These are phyloP conservation scores for Drosophila simulans DNA, from an alignment of 1,140 invertebrate genomes.

Conservation along the genomic window DNA sequence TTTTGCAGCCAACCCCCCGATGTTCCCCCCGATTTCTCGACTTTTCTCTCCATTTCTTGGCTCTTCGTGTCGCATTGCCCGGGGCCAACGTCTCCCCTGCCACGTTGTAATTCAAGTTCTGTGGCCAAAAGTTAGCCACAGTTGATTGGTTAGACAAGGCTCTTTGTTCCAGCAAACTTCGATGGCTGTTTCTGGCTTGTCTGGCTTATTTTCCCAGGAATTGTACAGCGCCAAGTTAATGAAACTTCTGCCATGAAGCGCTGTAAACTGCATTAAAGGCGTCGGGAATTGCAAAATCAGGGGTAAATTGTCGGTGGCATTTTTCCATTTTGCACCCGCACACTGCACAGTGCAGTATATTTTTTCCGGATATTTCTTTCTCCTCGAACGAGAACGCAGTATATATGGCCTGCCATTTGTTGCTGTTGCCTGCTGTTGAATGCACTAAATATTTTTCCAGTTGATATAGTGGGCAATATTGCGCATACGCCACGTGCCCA, in stretches of 20 bases:
- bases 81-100: background rate
- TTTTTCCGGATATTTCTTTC: slow-evolving; percentile 22
- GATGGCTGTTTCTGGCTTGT: slow-evolving; percentile 35
- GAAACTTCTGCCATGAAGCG: slow-evolving; percentile 58
- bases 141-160: slow-evolving; percentile 74
- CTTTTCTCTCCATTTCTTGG: slow-evolving; percentile 10
- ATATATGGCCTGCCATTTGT: slow-evolving; percentile 55
- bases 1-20: background rate
- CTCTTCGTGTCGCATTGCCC: slow-evolving; percentile 43
- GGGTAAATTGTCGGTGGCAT: slow-evolving; percentile 17
- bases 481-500: slow-evolving; percentile 64
- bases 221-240: slow-evolving; percentile 64
- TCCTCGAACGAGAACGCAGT: slow-evolving; percentile 8
- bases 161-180: slow-evolving; percentile 44
- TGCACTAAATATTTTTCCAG: slow-evolving; percentile 53
- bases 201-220: slow-evolving; percentile 58
- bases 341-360: background rate
- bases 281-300: slow-evolving; percentile 1
- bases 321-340: slow-evolving; percentile 11
- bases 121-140: slow-evolving; percentile 81
- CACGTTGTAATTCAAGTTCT: slow-evolving; percentile 73
- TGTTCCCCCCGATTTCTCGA: slow-evolving; percentile 4
- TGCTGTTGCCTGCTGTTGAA: slow-evolving; percentile 32
- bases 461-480: slow-evolving; percentile 58
- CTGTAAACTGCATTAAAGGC: slow-evolving; percentile 54